phyloP scores from a whole-genome alignment of 2,888 invertebrate species.

The Hirtodrosophila duncani region DNA sequence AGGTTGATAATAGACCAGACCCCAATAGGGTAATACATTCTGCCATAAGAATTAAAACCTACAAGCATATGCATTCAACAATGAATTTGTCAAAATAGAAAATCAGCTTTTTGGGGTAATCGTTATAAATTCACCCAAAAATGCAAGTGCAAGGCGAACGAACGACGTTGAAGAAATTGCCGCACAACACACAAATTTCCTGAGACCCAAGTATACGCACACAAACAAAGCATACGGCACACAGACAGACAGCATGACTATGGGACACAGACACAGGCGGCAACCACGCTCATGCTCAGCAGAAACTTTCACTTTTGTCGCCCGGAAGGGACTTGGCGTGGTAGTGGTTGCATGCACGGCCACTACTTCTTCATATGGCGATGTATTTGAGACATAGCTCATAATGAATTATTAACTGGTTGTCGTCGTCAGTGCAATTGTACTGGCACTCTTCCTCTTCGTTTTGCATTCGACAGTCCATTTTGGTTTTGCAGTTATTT shows the following conservation, averaged over 20 bases:
- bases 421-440: too few species aligned
- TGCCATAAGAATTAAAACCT: too few species aligned
- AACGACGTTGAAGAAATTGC: conserved; percentile 7
- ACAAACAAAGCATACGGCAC: conserved; percentile 1
- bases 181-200: conserved; percentile 17
- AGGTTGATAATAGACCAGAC: too few species aligned
- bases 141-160: conserved; percentile 16
- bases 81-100: too few species aligned
- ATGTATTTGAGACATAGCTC: too few species aligned
- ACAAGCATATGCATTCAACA: too few species aligned
- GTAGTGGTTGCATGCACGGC: not conserved
- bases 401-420: too few species aligned
- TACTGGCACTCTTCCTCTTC: not conserved
- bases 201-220: not conserved
- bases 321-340: not conserved
- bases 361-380: not conserved
- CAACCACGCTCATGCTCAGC: conserved; percentile 3
- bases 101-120: too few species aligned
- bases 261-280: conserved; percentile 22
- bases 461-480: not conserved
- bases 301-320: conserved; percentile 14
- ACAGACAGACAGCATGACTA: conserved; percentile 8
- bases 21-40: too few species aligned
- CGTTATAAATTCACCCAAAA: too few species aligned
- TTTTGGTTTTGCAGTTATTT: conserved; percentile 1